phyloP scores from a whole-genome alignment of 2,113 vertebrate genomes.

The Psephotus haematonotus region DNA sequence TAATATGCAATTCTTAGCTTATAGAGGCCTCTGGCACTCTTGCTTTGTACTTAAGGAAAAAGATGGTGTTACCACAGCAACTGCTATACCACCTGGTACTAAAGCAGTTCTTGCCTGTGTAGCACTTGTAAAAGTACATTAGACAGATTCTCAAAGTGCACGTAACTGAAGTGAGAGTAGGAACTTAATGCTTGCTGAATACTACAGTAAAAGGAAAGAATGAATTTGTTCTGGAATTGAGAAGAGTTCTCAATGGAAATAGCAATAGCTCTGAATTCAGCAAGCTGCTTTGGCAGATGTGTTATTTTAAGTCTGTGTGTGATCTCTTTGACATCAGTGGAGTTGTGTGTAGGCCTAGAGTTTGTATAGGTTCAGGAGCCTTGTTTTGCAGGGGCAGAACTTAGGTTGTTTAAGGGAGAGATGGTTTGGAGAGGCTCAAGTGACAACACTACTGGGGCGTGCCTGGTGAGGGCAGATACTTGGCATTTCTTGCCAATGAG shows the following conservation, averaged over 20 bases:
- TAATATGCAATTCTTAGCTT: not conserved
- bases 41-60: not conserved
- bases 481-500: not conserved
- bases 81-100: not conserved
- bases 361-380: not conserved
- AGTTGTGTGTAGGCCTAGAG: not conserved
- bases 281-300: not conserved
- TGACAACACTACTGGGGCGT: fast-evolving
- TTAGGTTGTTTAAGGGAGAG: not conserved
- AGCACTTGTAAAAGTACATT: not conserved
- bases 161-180: not conserved
- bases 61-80: slow-evolving; percentile 29
- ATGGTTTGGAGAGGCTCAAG: not conserved
- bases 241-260: not conserved
- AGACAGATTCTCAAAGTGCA: slow-evolving; percentile 39
- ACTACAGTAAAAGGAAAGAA: not conserved
- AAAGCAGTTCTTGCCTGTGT: not conserved
- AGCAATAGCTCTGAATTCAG: not conserved
- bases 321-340: not conserved
- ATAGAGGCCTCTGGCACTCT: not conserved
- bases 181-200: not conserved
- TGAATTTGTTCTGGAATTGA: not conserved
- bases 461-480: not conserved
- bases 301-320: fast-evolving
- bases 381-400: not conserved